A percentile compares a stretch with the other conserved stretches of the same genome.
These are phyloP conservation scores for Acronicta aceris DNA, from an alignment of 2,888 invertebrate genomes.

Conservation along the genomic window DNA sequence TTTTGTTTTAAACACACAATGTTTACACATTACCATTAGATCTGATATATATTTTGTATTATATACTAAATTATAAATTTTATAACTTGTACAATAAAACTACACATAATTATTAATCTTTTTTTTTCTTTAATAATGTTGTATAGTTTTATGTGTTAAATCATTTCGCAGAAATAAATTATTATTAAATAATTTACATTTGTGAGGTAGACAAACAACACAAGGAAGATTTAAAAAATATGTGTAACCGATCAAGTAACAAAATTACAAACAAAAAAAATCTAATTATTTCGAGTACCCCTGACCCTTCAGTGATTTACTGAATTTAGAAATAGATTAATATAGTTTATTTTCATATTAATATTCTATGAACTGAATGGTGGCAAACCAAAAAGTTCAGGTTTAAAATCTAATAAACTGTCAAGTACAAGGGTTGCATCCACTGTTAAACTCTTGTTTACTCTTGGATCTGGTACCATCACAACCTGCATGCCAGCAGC, in stretches of 20 bases:
- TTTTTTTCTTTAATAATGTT: too few species aligned
- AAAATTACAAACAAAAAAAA: too few species aligned
- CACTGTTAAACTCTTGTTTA: conserved; percentile 67
- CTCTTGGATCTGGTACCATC: conserved; percentile 92
- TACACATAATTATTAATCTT: too few species aligned
- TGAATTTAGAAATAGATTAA: background rate
- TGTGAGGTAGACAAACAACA: conserved; percentile 38
- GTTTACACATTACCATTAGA: too few species aligned
- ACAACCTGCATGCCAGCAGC: conserved; percentile 96
- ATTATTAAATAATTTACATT: conserved; percentile 1
- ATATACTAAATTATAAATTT: too few species aligned
- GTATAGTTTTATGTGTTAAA: too few species aligned
- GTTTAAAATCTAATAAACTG: conserved; percentile 93
- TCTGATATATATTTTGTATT: too few species aligned
- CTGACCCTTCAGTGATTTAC: too few species aligned
- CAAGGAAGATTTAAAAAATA: background rate
- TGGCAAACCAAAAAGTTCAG: conserved; percentile 95
- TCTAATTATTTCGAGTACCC: too few species aligned
- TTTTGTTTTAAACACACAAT: too few species aligned
- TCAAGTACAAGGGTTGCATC: conserved; percentile 92
- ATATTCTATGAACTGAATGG: conserved; percentile 79
- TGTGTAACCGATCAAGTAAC: too few species aligned
- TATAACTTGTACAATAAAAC: too few species aligned
- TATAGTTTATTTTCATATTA: background rate
- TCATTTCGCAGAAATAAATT: background rate